Evolutionary conservation across 2,113 vertebrate species (phyloP).

Genomic region (Bubo blakistoni): DNA sequence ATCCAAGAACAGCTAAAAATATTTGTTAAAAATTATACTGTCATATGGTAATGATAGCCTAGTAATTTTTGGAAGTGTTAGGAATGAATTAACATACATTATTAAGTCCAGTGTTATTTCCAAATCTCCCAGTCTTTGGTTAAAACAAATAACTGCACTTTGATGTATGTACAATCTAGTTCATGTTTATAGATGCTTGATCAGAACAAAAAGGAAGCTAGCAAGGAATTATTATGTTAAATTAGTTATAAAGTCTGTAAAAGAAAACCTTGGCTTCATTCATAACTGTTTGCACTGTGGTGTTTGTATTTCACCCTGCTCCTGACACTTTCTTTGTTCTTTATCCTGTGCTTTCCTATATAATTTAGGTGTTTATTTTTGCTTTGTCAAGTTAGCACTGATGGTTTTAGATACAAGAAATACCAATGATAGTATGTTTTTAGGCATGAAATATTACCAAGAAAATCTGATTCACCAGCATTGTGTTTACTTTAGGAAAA

Average conservation of each 20-base stretch:
- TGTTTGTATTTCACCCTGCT: constrained; percentile 49
- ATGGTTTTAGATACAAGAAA: neutral
- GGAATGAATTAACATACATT: neutral
- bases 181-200: neutral
- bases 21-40: neutral
- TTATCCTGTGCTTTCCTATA: neutral
- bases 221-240: neutral
- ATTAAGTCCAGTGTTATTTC: neutral
- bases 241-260: neutral
- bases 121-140: neutral
- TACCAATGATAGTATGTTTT: neutral
- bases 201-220: constrained; percentile 11
- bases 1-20: constrained; percentile 84
- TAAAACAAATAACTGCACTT: neutral
- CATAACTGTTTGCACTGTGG: constrained; percentile 30
- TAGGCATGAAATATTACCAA: neutral
- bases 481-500: constrained; percentile 12
- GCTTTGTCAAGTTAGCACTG: neutral
- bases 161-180: neutral
- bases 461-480: neutral
- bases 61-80: neutral
- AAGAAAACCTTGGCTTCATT: constrained; percentile 15
- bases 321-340: neutral
- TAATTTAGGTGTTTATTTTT: neutral
- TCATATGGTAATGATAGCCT: neutral